These are phyloP conservation scores for Odontocerum albicorne DNA, from an alignment of 2,888 invertebrate species.

Conservation along the genomic window DNA sequence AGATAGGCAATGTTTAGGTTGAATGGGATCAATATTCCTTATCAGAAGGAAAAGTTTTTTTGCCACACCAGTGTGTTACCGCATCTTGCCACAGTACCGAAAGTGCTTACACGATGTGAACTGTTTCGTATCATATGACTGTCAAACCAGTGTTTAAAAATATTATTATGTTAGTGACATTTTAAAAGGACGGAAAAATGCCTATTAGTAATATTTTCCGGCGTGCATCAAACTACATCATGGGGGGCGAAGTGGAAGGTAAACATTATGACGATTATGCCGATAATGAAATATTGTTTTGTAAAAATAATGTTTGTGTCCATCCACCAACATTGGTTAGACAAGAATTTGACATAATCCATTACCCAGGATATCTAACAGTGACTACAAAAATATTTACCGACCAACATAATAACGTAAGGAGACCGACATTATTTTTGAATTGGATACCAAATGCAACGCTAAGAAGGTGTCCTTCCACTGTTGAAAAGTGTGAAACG, in stretches of 20 bases:
- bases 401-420: conserved; percentile 74
- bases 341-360: conserved; percentile 80
- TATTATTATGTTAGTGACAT: background rate
- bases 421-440: conserved; percentile 79
- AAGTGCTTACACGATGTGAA: conserved; percentile 9
- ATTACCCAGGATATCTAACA: conserved; percentile 90
- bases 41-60: conserved; percentile 26
- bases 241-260: conserved; percentile 67
- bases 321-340: conserved; percentile 87
- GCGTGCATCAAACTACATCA: conserved; percentile 77
- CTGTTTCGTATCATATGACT: background rate
- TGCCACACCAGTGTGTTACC: conserved; percentile 6
- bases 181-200: conserved; percentile 52
- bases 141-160: background rate
- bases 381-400: conserved; percentile 82
- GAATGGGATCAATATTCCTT: conserved; percentile 28
- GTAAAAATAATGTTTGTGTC: conserved; percentile 97
- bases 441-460: conserved; percentile 96
- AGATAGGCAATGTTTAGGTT: conserved; percentile 17
- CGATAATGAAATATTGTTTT: conserved; percentile 83
- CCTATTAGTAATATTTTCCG: conserved; percentile 75
- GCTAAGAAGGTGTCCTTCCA: conserved; percentile 80
- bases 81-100: conserved; percentile 9
- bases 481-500: conserved; percentile 57
- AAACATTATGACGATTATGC: conserved; percentile 67